Percentiles rank a stretch among this genome's conserved stretches.
phyloP scores from a whole-genome alignment of 1,140 invertebrate genomes.

The Drosophila grimshawi region DNA sequence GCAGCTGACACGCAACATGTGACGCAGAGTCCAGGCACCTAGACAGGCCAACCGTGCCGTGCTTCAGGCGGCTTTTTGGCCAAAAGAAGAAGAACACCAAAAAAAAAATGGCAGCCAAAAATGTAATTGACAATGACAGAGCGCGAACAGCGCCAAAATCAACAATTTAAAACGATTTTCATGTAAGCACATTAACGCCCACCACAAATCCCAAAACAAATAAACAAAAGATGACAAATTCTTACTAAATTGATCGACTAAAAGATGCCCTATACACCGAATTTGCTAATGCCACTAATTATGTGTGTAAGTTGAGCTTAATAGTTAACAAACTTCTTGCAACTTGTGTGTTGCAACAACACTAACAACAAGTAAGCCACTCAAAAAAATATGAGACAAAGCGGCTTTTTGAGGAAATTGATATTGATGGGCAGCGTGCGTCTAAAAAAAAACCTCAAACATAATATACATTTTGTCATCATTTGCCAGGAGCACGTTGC shows the following conservation, averaged over 20 bases:
- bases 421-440: conserved; percentile 60
- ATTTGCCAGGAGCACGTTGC: conserved; percentile 45
- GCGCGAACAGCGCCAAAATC: conserved; percentile 59
- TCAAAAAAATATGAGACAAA: conserved; percentile 31
- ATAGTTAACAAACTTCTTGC: too few relatives aligned
- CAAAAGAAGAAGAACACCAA: conserved; percentile 26
- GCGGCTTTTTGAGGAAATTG: conserved; percentile 54
- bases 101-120: conserved; percentile 2
- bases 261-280: not conserved
- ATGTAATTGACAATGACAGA: conserved; percentile 77
- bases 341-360: not conserved
- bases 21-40: conserved; percentile 3
- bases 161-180: conserved; percentile 82
- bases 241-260: not conserved
- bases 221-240: conserved; percentile 23
- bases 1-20: conserved; percentile 61
- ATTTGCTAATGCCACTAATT: too few relatives aligned
- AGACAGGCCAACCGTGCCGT: conserved; percentile 22
- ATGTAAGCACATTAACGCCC: conserved; percentile 59
- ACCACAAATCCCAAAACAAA: conserved; percentile 22
- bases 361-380: not conserved
- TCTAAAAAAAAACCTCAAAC: not conserved
- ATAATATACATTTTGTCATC: conserved; percentile 49
- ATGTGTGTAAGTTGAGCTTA: too few relatives aligned
- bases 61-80: conserved; percentile 50